Evolutionary conservation across 2,888 invertebrate species (phyloP), one percentile per base, ranked within the genome.

Genomic region (Eueremaeus valkanovi): DNA sequence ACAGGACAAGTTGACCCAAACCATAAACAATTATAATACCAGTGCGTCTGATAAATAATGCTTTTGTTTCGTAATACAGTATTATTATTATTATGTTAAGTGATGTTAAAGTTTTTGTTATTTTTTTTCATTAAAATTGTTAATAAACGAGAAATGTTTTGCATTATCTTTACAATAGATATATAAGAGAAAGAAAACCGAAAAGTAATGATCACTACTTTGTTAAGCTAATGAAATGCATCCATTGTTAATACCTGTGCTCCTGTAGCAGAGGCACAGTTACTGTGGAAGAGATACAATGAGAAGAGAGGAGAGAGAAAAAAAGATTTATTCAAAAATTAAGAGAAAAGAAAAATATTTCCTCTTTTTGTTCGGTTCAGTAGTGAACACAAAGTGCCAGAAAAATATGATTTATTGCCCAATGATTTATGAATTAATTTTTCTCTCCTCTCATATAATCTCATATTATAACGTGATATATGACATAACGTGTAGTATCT

Each of bases 341-440:
- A 31, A 24, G 29, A 29, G 11, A 55, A n/a, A 27, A 27, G 27
- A 58, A 31, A 58, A 58, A 58, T 58, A 58, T 58, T 58, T 58
- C 58, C 58, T 58, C 29, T 29, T 58, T 66, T 66, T 66, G 66
- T 40, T 66, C 21, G 29, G 36, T 66, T 27, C 13, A 21, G 21
- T 66, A 33, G 40, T 66, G 36, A 66, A 66, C 66, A 66, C 66
- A 66, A 66, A 21, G 66, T 66, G 66, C 40, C 66, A 66, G 66
- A 66, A 58, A 58, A 58, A 66, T 40, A 66, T 66, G 66, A 66
- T 66, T 66, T 66, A 66, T 66, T 40, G 40, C 33, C 21, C 24
- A 66, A 24, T 40, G 21, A 36, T 40, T 66, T 66, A 66, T 66
- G 16, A 40, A 66, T 66, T 66, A 31, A 58, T 58, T 58, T 31